Base-by-base conservation (phyloP, 2,113 vertebrate species). In the Argyrosomus japonicus region DNA sequence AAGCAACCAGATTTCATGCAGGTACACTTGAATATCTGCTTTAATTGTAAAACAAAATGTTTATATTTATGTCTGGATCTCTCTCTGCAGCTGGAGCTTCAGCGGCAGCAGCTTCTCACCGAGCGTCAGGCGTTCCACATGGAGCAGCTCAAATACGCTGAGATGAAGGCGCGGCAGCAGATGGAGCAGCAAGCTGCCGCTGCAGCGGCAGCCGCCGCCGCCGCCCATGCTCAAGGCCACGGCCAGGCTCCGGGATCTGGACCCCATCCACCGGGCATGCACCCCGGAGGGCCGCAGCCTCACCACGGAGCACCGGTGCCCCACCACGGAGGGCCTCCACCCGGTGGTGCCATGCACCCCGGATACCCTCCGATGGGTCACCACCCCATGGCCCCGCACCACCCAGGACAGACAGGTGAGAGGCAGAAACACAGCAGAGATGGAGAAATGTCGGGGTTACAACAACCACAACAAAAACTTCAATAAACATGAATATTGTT, bases 41-140 rank as follows among this genome's bases (percentile, higher is more conserved):
- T 32, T 32, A 32, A 32, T 0, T 32, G 32, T 32, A 6, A 32
- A 32, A 32, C 27, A 29, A 2, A 29, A 3, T 32, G 36, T 40
- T 40, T 36, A 6, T 27, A 27, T 27, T 27, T 29, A 29, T 29
- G 27, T 36, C 36, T 36, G 36, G 32, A 29, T 81, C 36, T 84
- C 1, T 60, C 5, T 62, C 61, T 67, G 0, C 53, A 99, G 98
- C 72, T 99, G 86, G 98, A 99, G 92, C 97, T 99, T 51, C 98
- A 99, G 95, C 95, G 98, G 67, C 98, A 99, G 81, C 98, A 99
- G 95, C 88, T 99, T 83, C 96, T 99, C 79, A 98, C 97, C 0
- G 98, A 99, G 76, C 96, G 98, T 1, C 98, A 99, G 93, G 98
- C 97, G 3, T 99, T 99, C 91, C 98, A 99, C 96, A 99, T 99